Conservation (phyloP, 2,113 vertebrate genomes). For the Rynchops niger region DNA sequence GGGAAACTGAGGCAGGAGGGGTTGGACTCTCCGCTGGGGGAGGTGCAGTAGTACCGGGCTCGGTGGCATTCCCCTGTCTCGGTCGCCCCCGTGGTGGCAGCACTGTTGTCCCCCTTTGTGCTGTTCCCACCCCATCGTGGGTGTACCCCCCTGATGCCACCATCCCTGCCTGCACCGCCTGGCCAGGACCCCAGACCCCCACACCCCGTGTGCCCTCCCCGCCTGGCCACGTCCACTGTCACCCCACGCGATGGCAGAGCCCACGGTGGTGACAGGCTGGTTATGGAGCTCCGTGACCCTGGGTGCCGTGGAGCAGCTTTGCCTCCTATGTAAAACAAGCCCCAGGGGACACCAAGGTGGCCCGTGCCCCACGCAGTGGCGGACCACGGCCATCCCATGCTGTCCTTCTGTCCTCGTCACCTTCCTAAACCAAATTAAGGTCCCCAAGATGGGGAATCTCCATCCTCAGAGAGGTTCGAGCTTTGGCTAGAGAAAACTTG, state of each 20-base stretch:
- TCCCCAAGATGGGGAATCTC: neutral
- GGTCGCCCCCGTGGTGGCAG: neutral
- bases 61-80: neutral
- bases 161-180: neutral
- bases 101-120: neutral
- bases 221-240: accelerated
- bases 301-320: accelerated
- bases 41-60: accelerated
- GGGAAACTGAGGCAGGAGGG: neutral
- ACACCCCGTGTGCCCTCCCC: neutral
- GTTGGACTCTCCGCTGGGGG: neutral
- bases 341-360: neutral
- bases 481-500: neutral
- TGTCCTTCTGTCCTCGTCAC: neutral
- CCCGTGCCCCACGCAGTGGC: neutral
- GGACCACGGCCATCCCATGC: accelerated
- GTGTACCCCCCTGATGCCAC: neutral
- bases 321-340: neutral
- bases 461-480: neutral
- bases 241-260: accelerated
- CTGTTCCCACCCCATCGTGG: neutral
- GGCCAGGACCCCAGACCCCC: neutral
- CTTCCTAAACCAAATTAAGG: neutral
- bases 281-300: accelerated
- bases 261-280: neutral